phyloP scores from a whole-genome alignment of 2,888 invertebrate species.

The Zelleria hepariella region DNA sequence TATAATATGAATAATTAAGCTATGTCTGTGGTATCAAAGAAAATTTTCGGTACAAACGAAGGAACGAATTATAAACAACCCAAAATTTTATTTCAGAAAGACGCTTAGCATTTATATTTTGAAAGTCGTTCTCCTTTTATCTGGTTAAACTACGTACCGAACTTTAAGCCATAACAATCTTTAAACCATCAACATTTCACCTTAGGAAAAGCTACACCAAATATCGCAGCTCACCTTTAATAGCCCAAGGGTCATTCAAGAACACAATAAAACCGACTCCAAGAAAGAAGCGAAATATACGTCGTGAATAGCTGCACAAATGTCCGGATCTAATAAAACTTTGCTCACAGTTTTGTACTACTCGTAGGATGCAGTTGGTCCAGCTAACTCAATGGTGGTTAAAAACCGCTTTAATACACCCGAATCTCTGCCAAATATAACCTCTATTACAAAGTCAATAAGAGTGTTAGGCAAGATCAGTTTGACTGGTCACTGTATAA shows the following conservation, averaged over 20 bases:
- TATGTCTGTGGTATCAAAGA: too few species aligned
- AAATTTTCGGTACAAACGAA: too few species aligned
- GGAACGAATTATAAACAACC: too few species aligned
- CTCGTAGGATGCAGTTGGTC: neutral
- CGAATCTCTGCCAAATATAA: neutral
- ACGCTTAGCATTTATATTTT: too few species aligned
- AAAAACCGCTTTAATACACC: neutral
- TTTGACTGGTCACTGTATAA: neutral
- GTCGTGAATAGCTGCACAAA: neutral
- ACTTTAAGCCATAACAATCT: too few species aligned
- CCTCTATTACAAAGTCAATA: neutral
- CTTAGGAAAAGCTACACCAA: neutral
- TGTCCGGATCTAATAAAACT: constrained; percentile 2
- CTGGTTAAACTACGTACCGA: too few species aligned
- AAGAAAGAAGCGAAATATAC: neutral
- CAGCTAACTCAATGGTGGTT: neutral
- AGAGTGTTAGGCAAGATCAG: neutral
- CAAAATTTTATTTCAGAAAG: too few species aligned
- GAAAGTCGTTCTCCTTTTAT: too few species aligned
- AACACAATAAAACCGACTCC: neutral
- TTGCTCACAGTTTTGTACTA: neutral
- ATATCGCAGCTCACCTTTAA: neutral
- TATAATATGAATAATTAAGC: too few species aligned
- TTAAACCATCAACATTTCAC: neutral
- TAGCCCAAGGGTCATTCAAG: neutral